A percentile compares a stretch with the other conserved stretches of the same genome.
Conservation (phyloP, 1,140 invertebrate species). For the Reticulitermes speratus region DNA sequence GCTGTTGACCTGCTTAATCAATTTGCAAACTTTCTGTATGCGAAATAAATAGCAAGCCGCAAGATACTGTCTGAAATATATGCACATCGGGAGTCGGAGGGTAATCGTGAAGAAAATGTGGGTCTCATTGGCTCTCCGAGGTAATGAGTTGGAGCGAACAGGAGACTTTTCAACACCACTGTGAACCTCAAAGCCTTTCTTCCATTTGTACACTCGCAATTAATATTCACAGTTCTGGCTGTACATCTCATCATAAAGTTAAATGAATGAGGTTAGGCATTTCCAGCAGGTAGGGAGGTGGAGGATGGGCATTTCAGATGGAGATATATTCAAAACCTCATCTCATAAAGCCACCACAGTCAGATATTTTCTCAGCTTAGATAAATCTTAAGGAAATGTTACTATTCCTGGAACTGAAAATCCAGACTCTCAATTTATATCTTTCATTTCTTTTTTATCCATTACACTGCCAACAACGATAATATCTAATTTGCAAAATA, state of each 20-base stretch:
- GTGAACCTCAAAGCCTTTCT: not conserved
- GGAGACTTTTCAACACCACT: constrained; percentile 10
- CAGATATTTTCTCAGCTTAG: not conserved
- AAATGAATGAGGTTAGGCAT: not conserved
- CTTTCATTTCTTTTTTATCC: not conserved
- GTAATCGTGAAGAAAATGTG: not conserved
- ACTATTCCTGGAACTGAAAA: not conserved
- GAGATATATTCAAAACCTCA: not conserved
- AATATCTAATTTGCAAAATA: too few species aligned
- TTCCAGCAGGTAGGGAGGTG: not conserved
- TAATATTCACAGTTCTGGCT: not conserved
- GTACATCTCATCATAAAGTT: constrained; percentile 6
- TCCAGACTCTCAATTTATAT: not conserved
- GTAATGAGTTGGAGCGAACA: not conserved
- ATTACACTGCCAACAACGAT: too few species aligned
- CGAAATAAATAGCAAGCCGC: too few species aligned
- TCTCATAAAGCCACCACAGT: not conserved
- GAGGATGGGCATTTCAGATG: not conserved
- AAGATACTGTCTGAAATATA: not conserved
- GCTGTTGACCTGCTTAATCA: not conserved
- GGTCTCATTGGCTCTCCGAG: not conserved
- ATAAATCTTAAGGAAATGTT: not conserved
- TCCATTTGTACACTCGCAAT: not conserved
- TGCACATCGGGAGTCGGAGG: not conserved
- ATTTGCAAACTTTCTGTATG: not conserved